These are phyloP conservation scores for Phymastichus coffea DNA, from an alignment of 1,140 invertebrate genomes.

Conservation along the genomic window DNA sequence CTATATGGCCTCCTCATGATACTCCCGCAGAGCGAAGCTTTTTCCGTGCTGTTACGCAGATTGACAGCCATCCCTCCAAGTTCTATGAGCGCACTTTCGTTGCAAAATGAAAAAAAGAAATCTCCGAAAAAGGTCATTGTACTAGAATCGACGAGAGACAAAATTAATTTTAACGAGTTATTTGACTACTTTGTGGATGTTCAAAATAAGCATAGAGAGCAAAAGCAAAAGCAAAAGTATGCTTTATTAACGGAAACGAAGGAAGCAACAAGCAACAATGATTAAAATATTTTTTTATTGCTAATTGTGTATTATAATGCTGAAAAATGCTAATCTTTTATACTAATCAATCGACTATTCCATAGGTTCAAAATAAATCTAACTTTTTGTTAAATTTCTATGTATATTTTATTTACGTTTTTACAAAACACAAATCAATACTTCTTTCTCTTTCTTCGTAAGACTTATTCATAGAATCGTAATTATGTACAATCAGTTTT, in stretches of 20 bases:
- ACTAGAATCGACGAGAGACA: conserved; percentile 38
- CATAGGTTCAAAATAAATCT: background rate
- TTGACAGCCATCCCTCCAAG: conserved; percentile 83
- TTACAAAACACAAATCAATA: background rate
- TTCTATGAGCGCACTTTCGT: conserved; percentile 39
- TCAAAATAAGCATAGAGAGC: conserved; percentile 65
- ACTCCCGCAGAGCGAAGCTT: conserved; percentile 95
- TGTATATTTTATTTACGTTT: conserved; percentile 13
- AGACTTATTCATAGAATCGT: no score
- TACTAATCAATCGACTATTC: background rate
- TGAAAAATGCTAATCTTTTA: background rate
- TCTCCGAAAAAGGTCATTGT: background rate
- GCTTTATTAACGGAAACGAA: conserved; percentile 31
- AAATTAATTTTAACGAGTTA: conserved; percentile 65
- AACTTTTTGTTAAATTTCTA: conserved; percentile 3
- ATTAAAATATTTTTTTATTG: conserved; percentile 15
- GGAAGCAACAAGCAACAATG: background rate
- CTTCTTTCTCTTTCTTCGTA: no score
- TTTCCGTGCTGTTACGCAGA: conserved; percentile 81
- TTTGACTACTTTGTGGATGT: conserved; percentile 65
- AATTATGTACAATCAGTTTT: no score
- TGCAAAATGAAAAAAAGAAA: conserved; percentile 20
- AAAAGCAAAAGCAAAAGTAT: conserved; percentile 56
- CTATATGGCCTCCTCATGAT: conserved; percentile 97
- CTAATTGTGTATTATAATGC: background rate